Percentiles rank a stretch among this genome's conserved stretches.
Conservation (phyloP, 2,888 invertebrate species). For the Archaeoteleia sp. region DNA sequence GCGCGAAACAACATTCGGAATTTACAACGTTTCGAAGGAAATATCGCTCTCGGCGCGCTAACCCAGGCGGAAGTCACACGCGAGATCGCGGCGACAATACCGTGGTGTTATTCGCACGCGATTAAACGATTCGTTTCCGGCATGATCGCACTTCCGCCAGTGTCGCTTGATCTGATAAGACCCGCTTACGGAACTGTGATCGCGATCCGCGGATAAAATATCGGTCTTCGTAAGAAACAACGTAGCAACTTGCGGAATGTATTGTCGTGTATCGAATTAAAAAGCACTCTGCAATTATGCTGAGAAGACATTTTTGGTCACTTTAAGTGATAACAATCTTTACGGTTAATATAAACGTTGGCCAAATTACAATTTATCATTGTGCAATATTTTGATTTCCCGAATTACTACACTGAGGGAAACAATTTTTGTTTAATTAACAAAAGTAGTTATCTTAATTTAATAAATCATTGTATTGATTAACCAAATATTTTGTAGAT, state of each 20-base stretch:
- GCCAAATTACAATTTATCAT: no score
- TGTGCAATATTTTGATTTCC: no score
- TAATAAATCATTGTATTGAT: no score
- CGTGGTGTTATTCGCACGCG: constrained; percentile 35
- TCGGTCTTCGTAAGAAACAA: constrained; percentile 11
- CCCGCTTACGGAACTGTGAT: constrained; percentile 1
- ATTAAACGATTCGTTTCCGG: constrained; percentile 48
- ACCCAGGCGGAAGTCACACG: constrained; percentile 37
- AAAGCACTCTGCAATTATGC: constrained; percentile 2
- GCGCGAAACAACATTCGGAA: constrained; percentile 37
- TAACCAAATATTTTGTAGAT: no score
- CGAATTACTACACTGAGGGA: no score
- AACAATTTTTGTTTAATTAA: no score
- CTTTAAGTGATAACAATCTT: no score
- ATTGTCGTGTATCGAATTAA: no score
- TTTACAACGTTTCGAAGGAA: constrained; percentile 37
- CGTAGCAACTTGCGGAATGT: constrained; percentile 6
- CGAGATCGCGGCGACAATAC: constrained; percentile 38
- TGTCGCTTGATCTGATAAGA: constrained; percentile 22
- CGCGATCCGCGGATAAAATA: constrained; percentile 4
- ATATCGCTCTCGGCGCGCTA: constrained; percentile 16
- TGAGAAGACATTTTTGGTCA: no score
- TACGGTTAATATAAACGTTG: no score
- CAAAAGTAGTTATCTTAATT: no score
- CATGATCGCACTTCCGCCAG: constrained; percentile 32